Conservation (phyloP, 2,888 invertebrate species). For the Sarcophaga variegata region DNA sequence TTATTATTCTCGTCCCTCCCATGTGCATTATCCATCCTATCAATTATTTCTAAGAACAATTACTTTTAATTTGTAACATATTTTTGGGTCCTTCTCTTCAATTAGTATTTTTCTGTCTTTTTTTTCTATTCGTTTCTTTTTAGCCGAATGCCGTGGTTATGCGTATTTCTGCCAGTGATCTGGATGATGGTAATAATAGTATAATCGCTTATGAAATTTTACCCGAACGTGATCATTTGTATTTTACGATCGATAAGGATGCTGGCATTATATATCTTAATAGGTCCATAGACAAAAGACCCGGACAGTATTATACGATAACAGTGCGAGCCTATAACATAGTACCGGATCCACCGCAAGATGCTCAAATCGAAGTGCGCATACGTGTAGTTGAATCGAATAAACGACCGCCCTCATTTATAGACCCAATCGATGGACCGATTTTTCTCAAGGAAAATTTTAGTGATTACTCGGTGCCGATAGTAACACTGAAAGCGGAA, state of each 20-base stretch:
- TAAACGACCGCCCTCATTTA: constrained; percentile 91
- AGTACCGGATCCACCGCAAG: constrained; percentile 81
- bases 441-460: constrained; percentile 89
- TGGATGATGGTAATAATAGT: constrained; percentile 95
- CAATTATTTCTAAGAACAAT: no score
- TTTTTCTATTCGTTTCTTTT: constrained; percentile 67
- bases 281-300: constrained; percentile 79
- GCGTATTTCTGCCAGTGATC: constrained; percentile 95
- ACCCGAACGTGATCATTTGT: constrained; percentile 83
- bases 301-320: constrained; percentile 80
- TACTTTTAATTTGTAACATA: not conserved
- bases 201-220: constrained; percentile 87
- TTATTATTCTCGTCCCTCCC: no score
- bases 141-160: constrained; percentile 86
- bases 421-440: constrained; percentile 82
- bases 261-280: constrained; percentile 91
- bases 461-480: constrained; percentile 86
- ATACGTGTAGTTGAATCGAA: constrained; percentile 94
- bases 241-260: constrained; percentile 91
- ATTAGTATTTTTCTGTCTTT: constrained; percentile 54
- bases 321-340: constrained; percentile 81
- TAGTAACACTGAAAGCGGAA: constrained; percentile 88
- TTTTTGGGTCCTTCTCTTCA: not conserved
- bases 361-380: constrained; percentile 89
- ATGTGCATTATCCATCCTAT: no score